Evolutionary conservation across 2,113 vertebrate genomes (phyloP).

Genomic region (Atlantisia rogersi): DNA sequence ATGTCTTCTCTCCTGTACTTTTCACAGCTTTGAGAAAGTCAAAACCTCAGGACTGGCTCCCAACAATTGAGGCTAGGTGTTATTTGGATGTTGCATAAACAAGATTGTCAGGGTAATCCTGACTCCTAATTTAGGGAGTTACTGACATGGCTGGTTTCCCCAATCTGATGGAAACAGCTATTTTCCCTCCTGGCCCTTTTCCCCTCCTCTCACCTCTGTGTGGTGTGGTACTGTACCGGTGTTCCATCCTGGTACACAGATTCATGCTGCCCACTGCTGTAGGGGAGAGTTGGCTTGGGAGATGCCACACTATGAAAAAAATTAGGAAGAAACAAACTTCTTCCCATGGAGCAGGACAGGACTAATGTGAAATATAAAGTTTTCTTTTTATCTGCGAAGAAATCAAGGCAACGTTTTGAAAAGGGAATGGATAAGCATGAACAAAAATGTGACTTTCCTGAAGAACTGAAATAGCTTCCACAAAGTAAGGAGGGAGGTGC

Average conservation of each 20-base stretch:
- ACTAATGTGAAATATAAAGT: background rate
- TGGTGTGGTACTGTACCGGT: fast-evolving
- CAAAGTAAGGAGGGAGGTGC: background rate
- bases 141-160: background rate
- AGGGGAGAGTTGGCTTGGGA: background rate
- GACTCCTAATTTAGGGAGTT: background rate
- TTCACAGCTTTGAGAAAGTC: background rate
- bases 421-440: background rate
- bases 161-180: background rate
- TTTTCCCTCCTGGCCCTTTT: background rate
- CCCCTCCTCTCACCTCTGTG: fast-evolving
- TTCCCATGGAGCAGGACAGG: background rate
- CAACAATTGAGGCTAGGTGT: background rate
- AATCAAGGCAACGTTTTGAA: background rate
- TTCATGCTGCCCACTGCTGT: background rate
- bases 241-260: fast-evolving
- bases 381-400: background rate
- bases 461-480: background rate
- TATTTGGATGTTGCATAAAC: background rate
- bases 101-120: background rate
- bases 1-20: background rate
- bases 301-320: background rate
- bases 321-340: background rate
- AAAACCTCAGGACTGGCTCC: background rate
- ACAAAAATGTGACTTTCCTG: background rate